Evolutionary conservation across 1,140 invertebrate genomes (phyloP), one percentile per base, ranked within the genome.

Genomic region (Orchestia grillus): DNA sequence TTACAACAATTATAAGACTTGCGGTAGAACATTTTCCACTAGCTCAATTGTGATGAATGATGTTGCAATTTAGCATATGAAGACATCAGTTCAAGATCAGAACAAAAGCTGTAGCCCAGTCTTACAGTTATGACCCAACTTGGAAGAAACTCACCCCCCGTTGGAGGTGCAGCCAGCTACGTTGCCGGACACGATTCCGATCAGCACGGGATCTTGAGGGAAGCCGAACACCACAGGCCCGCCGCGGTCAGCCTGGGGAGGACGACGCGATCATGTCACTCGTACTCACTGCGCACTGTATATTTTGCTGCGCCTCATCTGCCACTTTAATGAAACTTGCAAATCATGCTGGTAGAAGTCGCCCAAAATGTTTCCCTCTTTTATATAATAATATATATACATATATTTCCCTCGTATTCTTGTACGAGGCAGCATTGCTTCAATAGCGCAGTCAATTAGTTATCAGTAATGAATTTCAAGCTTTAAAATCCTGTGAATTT

Each of bases 201-300:
- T 44, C 23, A 91, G 88, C 4, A 91, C 88, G 0, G 88, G 88
- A 11, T 19, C 28, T 8, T 91, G 88, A 41, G 88, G 88, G 88
- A 91, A 91, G 88, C 88, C 88, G 41, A 42, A 91, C 44, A 91
- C 88, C 88, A 91, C 88, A 42, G 88, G 88, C 15, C 88, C 88
- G 0, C 88, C 88, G 3, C 44, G 11, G 41, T 91, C 88, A 19
- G 19, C 88, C 88, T 91, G 88, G 28, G 44, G 41, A 91, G 0
- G 42, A 77, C 36, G 3, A 77, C 11, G 1, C 28, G 62, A 53
- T 53, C 6, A 53, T 53, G 6, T 53, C 19, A 19, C 19, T 53
- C 19, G 47, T 19, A 19, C 47, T 53, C 6, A 53, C 19, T 53
- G 6, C 6, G 19, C 6, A 53, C 19, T 53, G 19, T 53, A 53